phyloP scores from a whole-genome alignment of 2,888 invertebrate genomes.

The Brachyopa scutellaris region DNA sequence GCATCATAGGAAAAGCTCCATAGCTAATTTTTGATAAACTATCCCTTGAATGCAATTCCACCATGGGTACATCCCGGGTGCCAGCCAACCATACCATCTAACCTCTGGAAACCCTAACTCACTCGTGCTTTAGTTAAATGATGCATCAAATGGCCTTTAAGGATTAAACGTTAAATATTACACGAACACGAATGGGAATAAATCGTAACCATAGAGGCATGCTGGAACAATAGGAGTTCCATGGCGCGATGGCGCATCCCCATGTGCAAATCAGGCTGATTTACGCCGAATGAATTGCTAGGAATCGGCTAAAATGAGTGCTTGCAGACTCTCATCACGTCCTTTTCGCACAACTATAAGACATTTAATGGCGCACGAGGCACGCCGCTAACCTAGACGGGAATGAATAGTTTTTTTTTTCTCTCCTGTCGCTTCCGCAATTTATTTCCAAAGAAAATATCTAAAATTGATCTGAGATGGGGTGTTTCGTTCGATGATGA shows the following conservation, averaged over 20 bases:
- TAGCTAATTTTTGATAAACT: slow-evolving; percentile 69
- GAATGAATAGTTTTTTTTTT: slow-evolving; percentile 12
- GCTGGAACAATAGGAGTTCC: slow-evolving; percentile 39
- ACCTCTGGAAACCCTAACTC: background rate
- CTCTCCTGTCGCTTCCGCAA: slow-evolving; percentile 51
- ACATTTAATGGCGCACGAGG: slow-evolving; percentile 56
- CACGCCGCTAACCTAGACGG: background rate
- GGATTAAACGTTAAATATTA: slow-evolving; percentile 72
- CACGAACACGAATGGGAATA: slow-evolving; percentile 54
- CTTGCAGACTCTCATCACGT: slow-evolving; percentile 68
- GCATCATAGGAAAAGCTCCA: slow-evolving; percentile 55
- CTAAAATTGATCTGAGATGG: slow-evolving; percentile 66
- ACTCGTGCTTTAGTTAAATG: slow-evolving; percentile 64
- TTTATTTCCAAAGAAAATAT: slow-evolving; percentile 65
- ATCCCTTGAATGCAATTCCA: background rate
- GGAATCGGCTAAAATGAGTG: slow-evolving; percentile 50
- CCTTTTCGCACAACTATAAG: slow-evolving; percentile 32
- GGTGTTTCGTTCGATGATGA: slow-evolving; percentile 41
- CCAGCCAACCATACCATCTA: slow-evolving; percentile 6
- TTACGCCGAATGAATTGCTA: slow-evolving; percentile 41
- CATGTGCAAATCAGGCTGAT: slow-evolving; percentile 68
- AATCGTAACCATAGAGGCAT: slow-evolving; percentile 25
- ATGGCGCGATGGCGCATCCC: slow-evolving; percentile 24
- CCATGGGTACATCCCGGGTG: slow-evolving; percentile 3
- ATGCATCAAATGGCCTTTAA: slow-evolving; percentile 72